Evolutionary conservation across 1,140 invertebrate species (phyloP), one percentile per base, ranked within the genome.

Genomic region (Atta colombica): DNA sequence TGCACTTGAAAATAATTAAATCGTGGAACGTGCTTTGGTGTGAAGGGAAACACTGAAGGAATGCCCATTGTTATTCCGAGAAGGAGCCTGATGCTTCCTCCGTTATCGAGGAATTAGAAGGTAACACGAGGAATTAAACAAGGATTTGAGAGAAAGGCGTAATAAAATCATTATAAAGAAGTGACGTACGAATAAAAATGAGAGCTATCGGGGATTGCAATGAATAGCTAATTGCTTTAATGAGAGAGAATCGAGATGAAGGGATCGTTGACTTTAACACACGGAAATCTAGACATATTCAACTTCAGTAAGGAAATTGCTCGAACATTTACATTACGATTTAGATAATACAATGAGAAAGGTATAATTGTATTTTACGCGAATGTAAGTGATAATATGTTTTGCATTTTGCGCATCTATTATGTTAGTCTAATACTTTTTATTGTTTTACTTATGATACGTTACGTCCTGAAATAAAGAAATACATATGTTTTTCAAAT

Each of bases 61-160:
- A 65, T 63, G 55, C 63, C 74, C 49, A 90, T 91, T 90, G 85
- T 89, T 91, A 91, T 91, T 91, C 90, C 61, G 58, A 49, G 74
- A 68, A 85, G 78, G 80, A 85, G 21, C 78, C 21, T 60, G 61
- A 78, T 89, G 68, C 68, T 74, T 71, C 51, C 61, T 71, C 74
- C 87, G 84, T 90, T 90, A 91, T 91, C 89, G 87, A 85, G 89
- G 78, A 90, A 90, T 91, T 90, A 91, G 82, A 77, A 51, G 84
- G 60, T 49, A 74, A 72, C 71, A 75, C 58, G 75, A 89, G 89
- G 77, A 90, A 89, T 90, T 88, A 88, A 90, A 88, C 78, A 87
- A 81, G 77, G 53, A 85, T 89, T 87, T 60, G 65, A 31, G 3
- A 39, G 63, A 18, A 21, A 16, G 21, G 7, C 49, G 60, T 68